Conservation (phyloP, 2,113 vertebrate species). For the Muntiacus muntjak region DNA sequence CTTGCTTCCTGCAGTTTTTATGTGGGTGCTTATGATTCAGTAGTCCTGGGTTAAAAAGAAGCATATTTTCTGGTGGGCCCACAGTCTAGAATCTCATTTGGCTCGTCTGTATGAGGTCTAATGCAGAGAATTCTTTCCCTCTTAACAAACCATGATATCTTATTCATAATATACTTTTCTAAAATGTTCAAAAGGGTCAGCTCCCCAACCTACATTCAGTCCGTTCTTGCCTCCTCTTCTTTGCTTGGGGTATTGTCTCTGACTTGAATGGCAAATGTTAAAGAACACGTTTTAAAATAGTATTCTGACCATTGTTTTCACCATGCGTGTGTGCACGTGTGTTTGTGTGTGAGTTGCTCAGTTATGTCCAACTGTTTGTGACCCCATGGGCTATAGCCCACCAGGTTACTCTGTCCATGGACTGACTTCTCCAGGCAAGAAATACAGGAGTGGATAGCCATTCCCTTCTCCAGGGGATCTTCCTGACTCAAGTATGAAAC, state of each 20-base stretch:
- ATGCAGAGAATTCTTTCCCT: not conserved
- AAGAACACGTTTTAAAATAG: not conserved
- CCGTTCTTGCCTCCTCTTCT: not conserved
- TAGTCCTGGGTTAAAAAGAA: not conserved
- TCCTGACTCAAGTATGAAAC: not conserved
- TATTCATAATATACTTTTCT: not conserved
- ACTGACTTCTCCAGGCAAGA: not conserved
- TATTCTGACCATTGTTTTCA: not conserved
- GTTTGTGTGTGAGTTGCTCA: not conserved
- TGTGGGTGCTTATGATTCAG: not conserved
- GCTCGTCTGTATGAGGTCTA: not conserved
- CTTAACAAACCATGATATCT: not conserved
- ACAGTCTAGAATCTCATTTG: not conserved
- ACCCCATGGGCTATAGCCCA: not conserved
- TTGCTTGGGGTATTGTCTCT: not conserved
- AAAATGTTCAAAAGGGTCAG: not conserved
- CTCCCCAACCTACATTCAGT: not conserved
- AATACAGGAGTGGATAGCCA: not conserved
- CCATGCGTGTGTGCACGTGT: fast-evolving
- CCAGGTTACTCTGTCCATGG: not conserved
- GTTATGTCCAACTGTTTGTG: not conserved
- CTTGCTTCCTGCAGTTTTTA: not conserved
- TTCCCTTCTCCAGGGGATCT: not conserved
- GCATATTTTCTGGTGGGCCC: not conserved
- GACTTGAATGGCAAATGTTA: not conserved